Evolutionary conservation across 2,797 vertebrate species (phyloP).

Genomic region (Micromesistius poutassou): DNA sequence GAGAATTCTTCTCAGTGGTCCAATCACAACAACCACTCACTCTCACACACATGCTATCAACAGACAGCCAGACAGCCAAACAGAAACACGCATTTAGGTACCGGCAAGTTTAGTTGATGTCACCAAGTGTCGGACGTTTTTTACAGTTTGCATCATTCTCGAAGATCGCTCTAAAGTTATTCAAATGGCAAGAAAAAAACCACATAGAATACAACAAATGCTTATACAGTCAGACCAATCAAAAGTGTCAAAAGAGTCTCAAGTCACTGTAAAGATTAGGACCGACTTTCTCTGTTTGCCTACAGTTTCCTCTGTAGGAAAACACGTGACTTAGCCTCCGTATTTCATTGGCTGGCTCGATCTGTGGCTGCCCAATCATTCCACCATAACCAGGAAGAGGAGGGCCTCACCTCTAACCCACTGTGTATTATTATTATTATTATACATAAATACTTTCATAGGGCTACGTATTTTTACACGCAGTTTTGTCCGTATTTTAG

Average conservation of each 20-base stretch:
- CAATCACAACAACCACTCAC: neutral
- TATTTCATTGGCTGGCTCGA: neutral
- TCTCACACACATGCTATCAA: neutral
- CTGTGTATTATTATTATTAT: neutral
- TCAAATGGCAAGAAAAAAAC: neutral
- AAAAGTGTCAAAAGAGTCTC: neutral
- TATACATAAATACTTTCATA: too few species aligned
- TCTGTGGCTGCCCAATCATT: neutral
- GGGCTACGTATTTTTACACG: too few species aligned
- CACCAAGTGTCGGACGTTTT: conserved; percentile 55
- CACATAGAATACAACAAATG: neutral
- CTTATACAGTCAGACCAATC: too few species aligned
- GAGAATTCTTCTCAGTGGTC: too few species aligned
- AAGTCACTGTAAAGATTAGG: neutral
- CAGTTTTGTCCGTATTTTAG: neutral
- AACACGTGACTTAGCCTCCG: neutral
- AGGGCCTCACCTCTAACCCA: neutral
- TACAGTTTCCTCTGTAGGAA: neutral
- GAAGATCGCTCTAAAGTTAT: neutral
- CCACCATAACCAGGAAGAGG: neutral
- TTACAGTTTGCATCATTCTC: conserved; percentile 59
- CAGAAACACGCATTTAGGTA: conserved; percentile 26
- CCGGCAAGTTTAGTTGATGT: conserved; percentile 63
- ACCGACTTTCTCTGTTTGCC: neutral
- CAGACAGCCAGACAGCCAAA: neutral